Conservation (phyloP, 2,888 invertebrate genomes). For the Drosophila gaucha region DNA sequence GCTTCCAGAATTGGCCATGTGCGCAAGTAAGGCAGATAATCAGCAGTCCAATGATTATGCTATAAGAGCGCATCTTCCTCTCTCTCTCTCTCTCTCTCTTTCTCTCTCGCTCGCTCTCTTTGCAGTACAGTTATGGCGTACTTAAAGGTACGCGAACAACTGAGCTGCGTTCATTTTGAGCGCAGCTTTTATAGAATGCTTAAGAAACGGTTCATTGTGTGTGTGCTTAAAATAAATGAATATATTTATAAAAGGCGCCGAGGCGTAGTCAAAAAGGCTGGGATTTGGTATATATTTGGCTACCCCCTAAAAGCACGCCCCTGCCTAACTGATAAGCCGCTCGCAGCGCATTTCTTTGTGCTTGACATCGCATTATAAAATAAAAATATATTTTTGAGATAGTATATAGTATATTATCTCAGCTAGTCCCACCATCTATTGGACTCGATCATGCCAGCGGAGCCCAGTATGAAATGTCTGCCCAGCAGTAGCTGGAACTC, state of each 20-base stretch:
- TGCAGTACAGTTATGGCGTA: slow-evolving; percentile 1
- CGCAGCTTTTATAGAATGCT: slow-evolving; percentile 45
- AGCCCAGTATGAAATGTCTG: slow-evolving; percentile 69
- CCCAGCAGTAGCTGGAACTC: slow-evolving; percentile 80
- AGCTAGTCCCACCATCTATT: slow-evolving; percentile 53
- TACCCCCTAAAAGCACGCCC: slow-evolving; percentile 2
- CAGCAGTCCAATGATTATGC: slow-evolving; percentile 33
- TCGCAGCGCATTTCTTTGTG: slow-evolving; percentile 35
- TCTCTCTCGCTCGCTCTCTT: slow-evolving; percentile 1
- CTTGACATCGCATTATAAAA: slow-evolving; percentile 39
- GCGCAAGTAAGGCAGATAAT: slow-evolving; percentile 32
- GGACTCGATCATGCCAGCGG: slow-evolving; percentile 23
- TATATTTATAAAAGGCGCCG: slow-evolving; percentile 18
- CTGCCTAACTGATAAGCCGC: slow-evolving; percentile 54
- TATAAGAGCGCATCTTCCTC: slow-evolving; percentile 39
- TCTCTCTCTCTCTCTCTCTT: slow-evolving; percentile 1
- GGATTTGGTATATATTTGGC: not conserved
- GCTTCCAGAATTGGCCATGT: slow-evolving; percentile 75
- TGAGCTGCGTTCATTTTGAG: slow-evolving; percentile 29
- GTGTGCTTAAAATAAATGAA: slow-evolving; percentile 27
- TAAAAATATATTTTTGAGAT: slow-evolving; percentile 3
- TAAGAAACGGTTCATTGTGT: slow-evolving; percentile 9
- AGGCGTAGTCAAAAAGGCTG: not conserved
- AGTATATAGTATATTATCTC: slow-evolving; percentile 23
- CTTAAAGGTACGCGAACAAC: slow-evolving; percentile 21